Conservation (phyloP, 2,113 vertebrate genomes). For the Stigmatopora argus region DNA sequence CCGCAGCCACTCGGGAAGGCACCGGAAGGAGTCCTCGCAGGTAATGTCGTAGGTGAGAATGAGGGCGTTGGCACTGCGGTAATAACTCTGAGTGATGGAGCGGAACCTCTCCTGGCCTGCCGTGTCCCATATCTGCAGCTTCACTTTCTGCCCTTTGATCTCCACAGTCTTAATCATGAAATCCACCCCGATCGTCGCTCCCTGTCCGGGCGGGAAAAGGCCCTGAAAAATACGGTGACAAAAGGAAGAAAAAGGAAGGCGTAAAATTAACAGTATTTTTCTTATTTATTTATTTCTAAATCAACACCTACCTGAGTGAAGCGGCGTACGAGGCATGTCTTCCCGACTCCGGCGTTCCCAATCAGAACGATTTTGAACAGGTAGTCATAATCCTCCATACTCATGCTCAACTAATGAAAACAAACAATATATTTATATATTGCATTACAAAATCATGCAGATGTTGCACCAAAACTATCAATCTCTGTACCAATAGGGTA, state of each 20-base stretch:
- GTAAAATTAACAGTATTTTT: not conserved
- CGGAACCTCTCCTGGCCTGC: slow-evolving; percentile 96
- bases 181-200: slow-evolving; percentile 97
- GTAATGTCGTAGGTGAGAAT: slow-evolving; percentile 98
- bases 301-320: slow-evolving; percentile 91
- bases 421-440: not conserved
- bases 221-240: slow-evolving; percentile 70
- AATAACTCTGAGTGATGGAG: slow-evolving; percentile 98
- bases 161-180: slow-evolving; percentile 99
- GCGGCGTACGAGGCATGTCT: slow-evolving; percentile 95
- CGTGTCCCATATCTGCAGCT: slow-evolving; percentile 99
- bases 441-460: no score
- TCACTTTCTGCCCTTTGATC: slow-evolving; percentile 97
- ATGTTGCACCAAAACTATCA: no score
- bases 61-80: slow-evolving; percentile 94
- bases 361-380: slow-evolving; percentile 99
- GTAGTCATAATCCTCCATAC: slow-evolving; percentile 99
- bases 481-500: no score
- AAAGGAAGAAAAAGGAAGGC: no score
- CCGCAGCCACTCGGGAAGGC: slow-evolving; percentile 95
- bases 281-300: not conserved
- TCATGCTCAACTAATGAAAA: slow-evolving; percentile 80
- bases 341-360: slow-evolving; percentile 98
- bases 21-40: slow-evolving; percentile 97
- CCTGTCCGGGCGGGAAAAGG: slow-evolving; percentile 97